Percentiles rank a stretch among this genome's conserved stretches.
Conservation (phyloP, 2,797 vertebrate genomes). For the Spizella passerina region DNA sequence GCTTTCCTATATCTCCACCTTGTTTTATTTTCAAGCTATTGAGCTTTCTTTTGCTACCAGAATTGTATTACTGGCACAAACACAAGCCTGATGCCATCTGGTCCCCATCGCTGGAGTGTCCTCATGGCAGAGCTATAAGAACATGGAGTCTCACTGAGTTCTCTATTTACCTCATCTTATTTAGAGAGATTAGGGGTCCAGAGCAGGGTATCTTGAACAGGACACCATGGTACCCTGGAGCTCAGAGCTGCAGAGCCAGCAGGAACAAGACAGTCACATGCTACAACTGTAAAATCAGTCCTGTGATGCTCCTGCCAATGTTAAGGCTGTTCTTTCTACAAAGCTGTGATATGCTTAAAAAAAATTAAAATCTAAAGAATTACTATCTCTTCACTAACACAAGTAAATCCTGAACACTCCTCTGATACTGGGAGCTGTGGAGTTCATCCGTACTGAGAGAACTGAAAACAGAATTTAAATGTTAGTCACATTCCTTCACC, state of each 20-base stretch:
- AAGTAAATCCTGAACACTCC: background rate
- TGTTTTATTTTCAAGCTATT: background rate
- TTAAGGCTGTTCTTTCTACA: background rate
- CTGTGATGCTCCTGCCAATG: accelerated
- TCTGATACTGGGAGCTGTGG: background rate
- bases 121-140: background rate
- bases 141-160: background rate
- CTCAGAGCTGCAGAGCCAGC: background rate
- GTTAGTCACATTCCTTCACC: background rate
- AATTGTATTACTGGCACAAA: background rate
- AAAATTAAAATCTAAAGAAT: background rate
- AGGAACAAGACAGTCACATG: accelerated
- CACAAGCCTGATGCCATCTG: background rate
- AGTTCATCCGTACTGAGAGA: background rate
- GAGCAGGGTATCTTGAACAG: background rate
- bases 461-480: background rate
- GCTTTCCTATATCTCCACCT: background rate
- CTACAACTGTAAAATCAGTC: background rate
- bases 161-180: background rate
- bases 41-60: background rate
- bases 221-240: background rate
- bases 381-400: background rate
- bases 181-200: background rate
- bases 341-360: accelerated
- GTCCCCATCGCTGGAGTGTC: accelerated